Evolutionary conservation across 2,113 vertebrate genomes (phyloP).

Genomic region (Leucosticte australis): DNA sequence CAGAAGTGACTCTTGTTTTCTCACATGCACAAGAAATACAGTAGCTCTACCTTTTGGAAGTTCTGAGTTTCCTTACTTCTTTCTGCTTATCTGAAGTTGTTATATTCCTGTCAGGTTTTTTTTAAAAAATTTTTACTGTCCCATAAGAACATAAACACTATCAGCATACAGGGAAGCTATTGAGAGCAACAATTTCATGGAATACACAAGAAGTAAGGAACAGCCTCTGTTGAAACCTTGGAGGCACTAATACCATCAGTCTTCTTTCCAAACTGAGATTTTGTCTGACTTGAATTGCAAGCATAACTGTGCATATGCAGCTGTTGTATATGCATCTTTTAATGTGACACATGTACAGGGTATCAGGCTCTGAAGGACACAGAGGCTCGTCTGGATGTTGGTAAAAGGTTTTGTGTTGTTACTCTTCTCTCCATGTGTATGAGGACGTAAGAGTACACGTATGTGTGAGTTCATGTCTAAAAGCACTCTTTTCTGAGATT

Average conservation of each 20-base stretch:
- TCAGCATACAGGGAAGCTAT: neutral
- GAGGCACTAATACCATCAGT: neutral
- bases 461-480: neutral
- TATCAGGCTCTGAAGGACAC: neutral
- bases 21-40: neutral
- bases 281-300: neutral
- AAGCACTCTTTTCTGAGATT: neutral
- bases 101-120: neutral
- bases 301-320: neutral
- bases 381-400: neutral
- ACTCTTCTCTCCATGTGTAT: neutral
- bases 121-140: neutral
- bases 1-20: neutral
- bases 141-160: neutral
- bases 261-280: neutral
- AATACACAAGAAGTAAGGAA: neutral
- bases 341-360: neutral
- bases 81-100: neutral
- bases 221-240: neutral
- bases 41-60: neutral
- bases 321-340: neutral
- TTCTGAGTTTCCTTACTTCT: neutral
- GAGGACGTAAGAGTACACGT: rapidly evolving
- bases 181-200: neutral
- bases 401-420: neutral